Evolutionary conservation across 1,140 invertebrate genomes (phyloP), one percentile per base, ranked within the genome.

Genomic region (Drosophila pruinosa): DNA sequence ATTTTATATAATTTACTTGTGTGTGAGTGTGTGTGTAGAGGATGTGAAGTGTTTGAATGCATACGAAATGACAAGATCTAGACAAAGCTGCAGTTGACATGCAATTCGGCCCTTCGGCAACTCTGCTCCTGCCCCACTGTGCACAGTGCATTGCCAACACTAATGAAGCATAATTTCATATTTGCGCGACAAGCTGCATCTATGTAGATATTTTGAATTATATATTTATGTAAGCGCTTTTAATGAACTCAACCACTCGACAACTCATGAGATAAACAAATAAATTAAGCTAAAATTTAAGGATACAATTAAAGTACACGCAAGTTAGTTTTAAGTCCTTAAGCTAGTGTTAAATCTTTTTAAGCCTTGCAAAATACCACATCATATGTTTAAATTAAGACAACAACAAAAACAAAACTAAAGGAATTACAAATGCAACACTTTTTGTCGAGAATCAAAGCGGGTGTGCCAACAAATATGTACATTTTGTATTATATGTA

Each of bases 401-500:
- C 38, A 10, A 26, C 26, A 34, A 10, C 43, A 10, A 26, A 41
- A 34, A 10, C 43, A 24, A 6, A 26, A 15, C 43, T 22, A 6
- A 34, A 21, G 28, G 1, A 36, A 52, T 52, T 36, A 15, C 22
- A 48, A 24, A 14, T 53, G 41, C 15, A 38, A 56, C 47, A 50
- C 43, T 52, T 19, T 69, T 24, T 61, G 65, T 78, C 77, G 52
- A 86, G 81, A 86, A 86, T 85, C 75, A 85, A 89, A 83, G 61
- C 78, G 78, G 77, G 80, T 89, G 85, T 89, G 85, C 85, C 85
- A 89, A 89, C 77, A 89, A 89, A 89, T 89, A 85, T 83, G 82
- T 86, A 82, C 50, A 82, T 88, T 88, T 86, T 85, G 65, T 78
- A 89, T 50, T 47, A 58, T 75, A 52, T 61, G 36, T 4, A 19